phyloP scores from a whole-genome alignment of 1,140 invertebrate species.

The Danaus plexippus region DNA sequence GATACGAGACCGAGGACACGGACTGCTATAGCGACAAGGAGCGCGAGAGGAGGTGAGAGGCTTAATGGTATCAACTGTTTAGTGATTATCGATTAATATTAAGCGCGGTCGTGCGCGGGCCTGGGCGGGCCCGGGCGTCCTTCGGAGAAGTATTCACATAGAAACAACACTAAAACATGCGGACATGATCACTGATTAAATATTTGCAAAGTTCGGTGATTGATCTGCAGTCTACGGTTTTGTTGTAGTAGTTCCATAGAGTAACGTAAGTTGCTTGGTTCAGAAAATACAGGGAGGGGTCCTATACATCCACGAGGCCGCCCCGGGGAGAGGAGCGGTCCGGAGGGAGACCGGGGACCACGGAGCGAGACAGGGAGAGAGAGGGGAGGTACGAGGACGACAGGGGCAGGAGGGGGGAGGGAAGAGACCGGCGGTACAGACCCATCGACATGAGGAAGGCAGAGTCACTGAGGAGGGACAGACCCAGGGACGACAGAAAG shows the following conservation, averaged over 20 bases:
- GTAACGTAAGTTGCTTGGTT: not conserved
- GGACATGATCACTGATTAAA: no score
- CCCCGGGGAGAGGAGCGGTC: constrained; percentile 65
- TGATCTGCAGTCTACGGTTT: no score
- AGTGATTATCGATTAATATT: no score
- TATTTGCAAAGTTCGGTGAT: no score
- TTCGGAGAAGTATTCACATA: no score
- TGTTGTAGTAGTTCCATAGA: no score
- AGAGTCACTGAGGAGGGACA: constrained; percentile 33
- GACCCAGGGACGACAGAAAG: constrained; percentile 45
- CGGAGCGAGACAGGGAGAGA: constrained; percentile 38
- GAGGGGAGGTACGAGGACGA: constrained; percentile 58
- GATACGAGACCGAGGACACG: constrained; percentile 70
- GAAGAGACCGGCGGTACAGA: constrained; percentile 43
- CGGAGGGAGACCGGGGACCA: constrained; percentile 38
- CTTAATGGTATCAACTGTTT: no score
- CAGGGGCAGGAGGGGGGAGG: constrained; percentile 37
- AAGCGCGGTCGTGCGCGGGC: no score
- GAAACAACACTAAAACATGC: no score
- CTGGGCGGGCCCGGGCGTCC: no score
- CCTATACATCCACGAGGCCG: constrained; percentile 57
- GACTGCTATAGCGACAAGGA: constrained; percentile 69
- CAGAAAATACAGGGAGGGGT: constrained; percentile 61
- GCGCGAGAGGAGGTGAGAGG: constrained; percentile 40
- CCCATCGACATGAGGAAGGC: constrained; percentile 54